Percentiles rank a stretch among this genome's conserved stretches.
Evolutionary conservation across 2,113 vertebrate genomes (phyloP).

Genomic region (Cyrtonyx montezumae): DNA sequence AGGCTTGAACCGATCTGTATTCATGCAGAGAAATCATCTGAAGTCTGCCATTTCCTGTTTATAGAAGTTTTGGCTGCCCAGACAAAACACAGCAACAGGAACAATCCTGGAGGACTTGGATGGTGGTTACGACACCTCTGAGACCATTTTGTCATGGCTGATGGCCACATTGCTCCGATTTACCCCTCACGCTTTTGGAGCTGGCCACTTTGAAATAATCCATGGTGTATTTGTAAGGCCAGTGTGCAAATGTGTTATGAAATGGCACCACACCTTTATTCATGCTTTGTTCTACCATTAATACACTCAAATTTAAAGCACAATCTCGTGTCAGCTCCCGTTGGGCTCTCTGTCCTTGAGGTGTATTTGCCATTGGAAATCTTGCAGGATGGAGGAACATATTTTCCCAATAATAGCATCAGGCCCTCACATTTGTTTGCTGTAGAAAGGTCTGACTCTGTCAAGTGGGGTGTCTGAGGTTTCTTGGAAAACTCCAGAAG

Average conservation of each 20-base stretch:
- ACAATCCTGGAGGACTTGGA: slow-evolving; percentile 27
- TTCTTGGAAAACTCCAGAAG: slow-evolving; percentile 57
- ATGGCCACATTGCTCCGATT: neutral
- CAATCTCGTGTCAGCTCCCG: neutral
- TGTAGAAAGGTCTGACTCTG: slow-evolving; percentile 4
- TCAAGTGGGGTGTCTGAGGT: slow-evolving; percentile 47
- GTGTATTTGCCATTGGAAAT: neutral
- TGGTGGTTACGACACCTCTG: neutral
- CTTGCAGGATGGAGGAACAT: neutral
- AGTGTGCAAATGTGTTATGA: accelerated
- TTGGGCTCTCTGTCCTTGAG: neutral
- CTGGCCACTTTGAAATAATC: neutral
- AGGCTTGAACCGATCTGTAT: neutral
- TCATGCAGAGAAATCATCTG: slow-evolving; percentile 6
- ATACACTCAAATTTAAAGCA: neutral
- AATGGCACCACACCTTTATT: neutral
- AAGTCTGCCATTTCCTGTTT: slow-evolving; percentile 47
- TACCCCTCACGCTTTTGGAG: neutral
- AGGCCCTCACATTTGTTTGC: neutral
- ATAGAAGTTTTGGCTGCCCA: slow-evolving; percentile 27
- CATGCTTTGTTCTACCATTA: neutral
- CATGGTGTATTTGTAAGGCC: neutral
- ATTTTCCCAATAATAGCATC: neutral
- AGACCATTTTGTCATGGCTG: neutral
- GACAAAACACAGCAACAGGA: slow-evolving; percentile 50